Evolutionary conservation across 1,140 invertebrate genomes (phyloP), one percentile per base, ranked within the genome.

Genomic region (Scaptomyza hsui): DNA sequence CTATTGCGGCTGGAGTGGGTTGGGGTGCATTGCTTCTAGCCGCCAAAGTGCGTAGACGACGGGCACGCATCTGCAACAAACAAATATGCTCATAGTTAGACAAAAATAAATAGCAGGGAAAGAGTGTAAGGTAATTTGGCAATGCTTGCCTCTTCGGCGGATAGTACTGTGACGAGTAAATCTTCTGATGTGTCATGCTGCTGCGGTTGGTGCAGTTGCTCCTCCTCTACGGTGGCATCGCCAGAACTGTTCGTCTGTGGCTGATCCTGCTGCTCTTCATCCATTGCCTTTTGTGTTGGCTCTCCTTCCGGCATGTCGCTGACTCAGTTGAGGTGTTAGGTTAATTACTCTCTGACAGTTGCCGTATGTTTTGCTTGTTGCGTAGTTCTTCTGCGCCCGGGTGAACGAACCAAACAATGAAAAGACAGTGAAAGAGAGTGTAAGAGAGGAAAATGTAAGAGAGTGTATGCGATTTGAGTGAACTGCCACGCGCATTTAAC

Each of bases 61-160:
- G 92, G 52, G 93, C 92, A 42, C 95, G 93, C 78, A 96, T 95
- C 95, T 96, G 80, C 21, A 92, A 79, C 15, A n/a, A 13, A 79
- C 77, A 9, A 21, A 39, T 2, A 39, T 41, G 56, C n/a, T 18
- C 41, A 7, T 7, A 21, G 44, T 59, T 67, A 45, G 52, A 69
- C 72, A 76, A 42, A 42, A 29, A 26, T 26, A 6, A 29, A 29
- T 9, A 6, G 6, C 26, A 29, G 24, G 6, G 41, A 52, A 56
- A 52, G 42, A 57, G 15, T 64, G 21, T 60, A 26, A 12, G 51
- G 69, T 42, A 35, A 37, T 72, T 29, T 29, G 4, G 32, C 1
- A 4, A 44, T 52, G 67, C 92, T 93, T 91, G 95, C 95, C 93
- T 96, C 95, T 91, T 96, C 95, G 78, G 95, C 95, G 63, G 93